Evolutionary conservation across 2,797 vertebrate genomes (phyloP), one percentile per base, ranked within the genome.

Genomic region (Notolabrus celidotus): DNA sequence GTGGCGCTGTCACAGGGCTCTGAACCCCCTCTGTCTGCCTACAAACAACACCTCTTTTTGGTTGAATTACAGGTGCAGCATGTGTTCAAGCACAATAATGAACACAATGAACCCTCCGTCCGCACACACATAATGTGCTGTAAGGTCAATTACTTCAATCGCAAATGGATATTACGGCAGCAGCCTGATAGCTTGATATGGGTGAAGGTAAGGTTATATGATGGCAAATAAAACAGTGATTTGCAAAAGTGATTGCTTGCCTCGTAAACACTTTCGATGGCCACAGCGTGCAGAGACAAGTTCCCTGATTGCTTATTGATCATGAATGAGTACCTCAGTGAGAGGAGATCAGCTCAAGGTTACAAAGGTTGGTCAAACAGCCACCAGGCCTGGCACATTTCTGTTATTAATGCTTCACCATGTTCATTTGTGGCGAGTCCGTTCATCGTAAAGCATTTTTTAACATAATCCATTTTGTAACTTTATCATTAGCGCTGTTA

Each of bases 221-320:
- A 80, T 82, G 82, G 87, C 90, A 90, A 92, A 90, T 92, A 91
- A 93, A 88, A 90, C 71, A 47, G 85, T 87, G 80, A 92, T 93
- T 93, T 93, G 86, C 86, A 87, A 89, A 92, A 86, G 87, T 87
- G 90, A 92, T 89, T 86, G 89, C 82, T 83, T 83, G 89, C 91
- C 92, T 88, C 67, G 67, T 91, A 93, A 93, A 92, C 91, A 88
- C 83, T 88, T 92, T 87, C 74, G 47, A 85, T 89, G 84, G 85
- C 74, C 77, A 65, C 67, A 72, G 80, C 77, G 69, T 67, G 68
- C 75, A 66, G 69, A 88, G 90, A 86, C 86, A 84, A 88, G 84
- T 87, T 79, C 78, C 69, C 82, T 93, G 91, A 94, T 94, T 93
- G 88, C 84, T 93, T 93, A 94, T 94, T 93, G 94, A 94, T 94